A percentile compares a stretch with the other conserved stretches of the same genome.
These are phyloP conservation scores for Mesocentrotus franciscanus DNA, from an alignment of 53 echinoderm and acorn worm species.

Conservation along the genomic window DNA sequence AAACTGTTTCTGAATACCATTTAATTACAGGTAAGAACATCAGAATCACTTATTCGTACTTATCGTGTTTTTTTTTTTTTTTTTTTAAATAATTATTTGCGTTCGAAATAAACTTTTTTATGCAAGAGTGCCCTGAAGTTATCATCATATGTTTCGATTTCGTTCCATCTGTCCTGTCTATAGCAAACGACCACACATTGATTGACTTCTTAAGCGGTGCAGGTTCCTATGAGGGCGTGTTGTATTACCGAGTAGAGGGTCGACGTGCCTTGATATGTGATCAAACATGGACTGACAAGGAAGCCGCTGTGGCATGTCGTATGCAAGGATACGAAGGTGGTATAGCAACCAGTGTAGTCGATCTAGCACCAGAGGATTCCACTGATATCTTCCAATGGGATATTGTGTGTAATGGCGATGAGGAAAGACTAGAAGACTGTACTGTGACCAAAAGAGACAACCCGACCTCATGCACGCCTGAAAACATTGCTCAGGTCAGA, in stretches of 20 bases:
- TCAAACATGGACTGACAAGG: background rate
- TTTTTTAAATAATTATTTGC: no score
- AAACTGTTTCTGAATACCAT: no score
- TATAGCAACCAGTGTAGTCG: background rate
- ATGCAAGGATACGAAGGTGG: background rate
- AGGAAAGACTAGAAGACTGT: slow-evolving; percentile 6
- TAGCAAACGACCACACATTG: background rate
- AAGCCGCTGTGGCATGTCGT: background rate
- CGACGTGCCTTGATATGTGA: background rate
- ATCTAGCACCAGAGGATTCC: background rate
- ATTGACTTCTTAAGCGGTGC: background rate
- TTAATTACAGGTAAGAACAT: no score
- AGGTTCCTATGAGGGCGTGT: background rate
- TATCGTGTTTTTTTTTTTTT: no score
- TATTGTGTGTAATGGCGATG: background rate
- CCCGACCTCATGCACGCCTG: background rate
- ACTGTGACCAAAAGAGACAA: background rate
- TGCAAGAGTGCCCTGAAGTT: no score
- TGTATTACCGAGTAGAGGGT: background rate
- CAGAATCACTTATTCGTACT: no score
- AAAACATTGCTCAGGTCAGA: slow-evolving; percentile 1
- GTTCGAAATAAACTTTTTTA: no score
- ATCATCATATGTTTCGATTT: background rate
- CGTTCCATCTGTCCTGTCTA: background rate
- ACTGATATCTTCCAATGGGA: slow-evolving; percentile 16